Evolutionary conservation across 2,797 vertebrate species (phyloP).

Genomic region (Potorous gilbertii): DNA sequence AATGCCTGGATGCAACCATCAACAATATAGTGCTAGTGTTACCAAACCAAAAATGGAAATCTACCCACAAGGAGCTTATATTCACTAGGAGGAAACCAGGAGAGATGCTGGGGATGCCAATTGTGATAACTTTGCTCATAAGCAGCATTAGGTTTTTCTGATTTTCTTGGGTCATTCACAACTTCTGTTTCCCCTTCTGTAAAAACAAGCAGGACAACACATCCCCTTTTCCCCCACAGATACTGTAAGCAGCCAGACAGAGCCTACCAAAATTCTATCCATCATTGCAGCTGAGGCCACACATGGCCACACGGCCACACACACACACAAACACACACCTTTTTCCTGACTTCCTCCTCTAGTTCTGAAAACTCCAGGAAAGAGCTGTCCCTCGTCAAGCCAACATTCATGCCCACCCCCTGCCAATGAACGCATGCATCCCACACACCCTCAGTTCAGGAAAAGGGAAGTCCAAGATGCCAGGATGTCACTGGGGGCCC

Average conservation of each 20-base stretch:
- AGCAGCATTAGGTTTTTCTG: not conserved
- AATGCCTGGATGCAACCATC: not conserved
- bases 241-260: not conserved
- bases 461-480: conserved; percentile 61
- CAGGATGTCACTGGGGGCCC: conserved; percentile 54
- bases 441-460: conserved; percentile 32
- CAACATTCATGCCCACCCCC: conserved; percentile 43
- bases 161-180: conserved; percentile 17
- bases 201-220: not conserved
- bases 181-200: not conserved
- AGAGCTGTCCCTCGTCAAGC: conserved; percentile 53
- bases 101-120: not conserved
- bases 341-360: conserved; percentile 23
- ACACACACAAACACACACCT: no score
- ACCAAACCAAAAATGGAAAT: not conserved
- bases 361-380: conserved; percentile 37
- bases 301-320: no score
- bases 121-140: not conserved
- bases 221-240: not conserved
- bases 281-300: not conserved
- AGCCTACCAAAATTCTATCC: not conserved
- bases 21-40: not conserved
- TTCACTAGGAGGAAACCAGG: not conserved
- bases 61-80: not conserved
- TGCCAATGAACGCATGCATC: conserved; percentile 34